Evolutionary conservation across 2,888 invertebrate species (phyloP), one percentile per base, ranked within the genome.

Genomic region (Ecliptopera silaceata): DNA sequence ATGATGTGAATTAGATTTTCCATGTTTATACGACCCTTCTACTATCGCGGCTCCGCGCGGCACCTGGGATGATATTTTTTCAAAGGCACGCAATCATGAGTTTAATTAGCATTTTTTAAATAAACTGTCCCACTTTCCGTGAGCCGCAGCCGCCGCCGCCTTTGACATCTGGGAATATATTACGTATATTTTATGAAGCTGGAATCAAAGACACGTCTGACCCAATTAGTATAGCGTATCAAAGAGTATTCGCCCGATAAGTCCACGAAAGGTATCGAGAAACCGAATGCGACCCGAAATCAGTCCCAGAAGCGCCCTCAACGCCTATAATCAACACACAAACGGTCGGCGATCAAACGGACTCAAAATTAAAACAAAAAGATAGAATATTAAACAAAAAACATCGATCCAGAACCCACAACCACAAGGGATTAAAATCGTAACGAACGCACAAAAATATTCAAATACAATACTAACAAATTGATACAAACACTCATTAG

Each of bases 401-500:
- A 70, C 68, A 86, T 86, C 87, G 88, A 89, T 87, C 85, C 83
- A 72, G 75, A 73, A 78, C 75, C 75, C 75, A 63, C 73, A 66
- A 84, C 87, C 88, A 77, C 88, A 75, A 79, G 86, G 90, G 89
- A 88, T 89, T 89, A 88, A 85, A 88, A 88, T 88, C 83, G 83
- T 88, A 89, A 90, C 89, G 88, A 88, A 89, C 88, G 82, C 78
- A 84, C 84, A 84, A 87, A 88, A 90, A 90, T 89, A 90, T 90
- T 88, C 90, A 88, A 88, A 91, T 89, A 91, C 90, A 90, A 91
- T 91, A 91, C 90, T 89, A 89, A 88, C 91, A 90, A 91, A 91
- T 90, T 91, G 91, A 91, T 91, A 91, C 91, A 91, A 91, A 91
- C 85, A 91, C 87, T 91, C 91, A 91, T 90, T 91, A 90, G 89